These are phyloP conservation scores for Epinephelus lanceolatus DNA, from an alignment of 2,113 vertebrate genomes.

Conservation along the genomic window DNA sequence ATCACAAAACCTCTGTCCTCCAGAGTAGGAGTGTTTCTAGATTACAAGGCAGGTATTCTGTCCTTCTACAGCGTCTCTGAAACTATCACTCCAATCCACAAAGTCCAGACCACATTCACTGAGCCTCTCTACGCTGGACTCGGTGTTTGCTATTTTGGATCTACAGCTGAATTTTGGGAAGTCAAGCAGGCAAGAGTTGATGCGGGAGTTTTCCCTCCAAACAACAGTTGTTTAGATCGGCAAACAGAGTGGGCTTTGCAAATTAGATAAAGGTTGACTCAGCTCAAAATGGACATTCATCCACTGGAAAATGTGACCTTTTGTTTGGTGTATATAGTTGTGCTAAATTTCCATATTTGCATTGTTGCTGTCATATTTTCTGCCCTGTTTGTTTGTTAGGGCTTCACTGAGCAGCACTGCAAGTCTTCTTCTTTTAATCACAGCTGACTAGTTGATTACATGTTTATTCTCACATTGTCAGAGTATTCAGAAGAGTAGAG, in stretches of 20 bases:
- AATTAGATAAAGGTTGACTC: background rate
- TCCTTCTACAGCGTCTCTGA: background rate
- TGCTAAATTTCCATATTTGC: background rate
- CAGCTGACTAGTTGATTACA: background rate
- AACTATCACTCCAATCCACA: constrained; percentile 20
- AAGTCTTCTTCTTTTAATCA: background rate
- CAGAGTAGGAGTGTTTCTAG: constrained; percentile 14
- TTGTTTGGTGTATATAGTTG: background rate
- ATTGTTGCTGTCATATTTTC: background rate
- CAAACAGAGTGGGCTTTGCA: background rate
- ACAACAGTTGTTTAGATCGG: no score
- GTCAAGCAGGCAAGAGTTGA: background rate
- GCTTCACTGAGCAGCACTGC: background rate
- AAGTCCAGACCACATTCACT: constrained; percentile 21
- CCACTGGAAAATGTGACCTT: background rate
- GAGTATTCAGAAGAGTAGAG: background rate
- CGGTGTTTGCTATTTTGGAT: background rate
- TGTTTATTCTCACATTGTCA: background rate
- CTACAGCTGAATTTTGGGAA: background rate
- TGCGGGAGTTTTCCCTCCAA: background rate
- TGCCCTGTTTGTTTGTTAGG: background rate
- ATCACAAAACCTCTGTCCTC: background rate
- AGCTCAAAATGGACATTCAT: background rate
- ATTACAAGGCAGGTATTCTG: background rate
- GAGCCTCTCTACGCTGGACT: background rate